A percentile compares a stretch with the other conserved stretches of the same genome.
Conservation (phyloP, 2,797 vertebrate genomes). For the Gymnothorax javanicus region DNA sequence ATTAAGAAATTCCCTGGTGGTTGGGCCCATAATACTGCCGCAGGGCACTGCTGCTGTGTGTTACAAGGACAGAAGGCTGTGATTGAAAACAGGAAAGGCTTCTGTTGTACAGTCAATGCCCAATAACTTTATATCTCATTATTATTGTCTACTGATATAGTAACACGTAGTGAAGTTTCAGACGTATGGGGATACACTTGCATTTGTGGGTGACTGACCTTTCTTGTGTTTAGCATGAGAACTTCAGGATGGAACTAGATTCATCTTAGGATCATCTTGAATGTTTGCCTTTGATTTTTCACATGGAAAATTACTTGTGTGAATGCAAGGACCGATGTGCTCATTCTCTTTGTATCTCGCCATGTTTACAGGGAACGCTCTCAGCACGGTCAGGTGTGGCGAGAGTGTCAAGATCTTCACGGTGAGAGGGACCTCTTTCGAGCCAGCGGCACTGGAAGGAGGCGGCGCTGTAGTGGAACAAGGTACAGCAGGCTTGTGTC, state of each 20-base stretch:
- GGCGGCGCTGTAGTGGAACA: constrained; percentile 82
- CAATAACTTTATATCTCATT: too few relatives aligned
- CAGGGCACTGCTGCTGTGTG: too few relatives aligned
- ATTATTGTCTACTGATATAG: too few relatives aligned
- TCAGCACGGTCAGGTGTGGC: constrained; percentile 92
- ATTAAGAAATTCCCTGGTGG: too few relatives aligned
- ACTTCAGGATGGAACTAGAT: constrained; percentile 8
- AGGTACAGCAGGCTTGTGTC: constrained; percentile 60
- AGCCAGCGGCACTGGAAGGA: constrained; percentile 79
- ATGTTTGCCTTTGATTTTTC: not conserved
- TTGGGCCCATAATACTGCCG: too few relatives aligned
- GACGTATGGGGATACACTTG: too few relatives aligned
- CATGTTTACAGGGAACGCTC: constrained; percentile 82
- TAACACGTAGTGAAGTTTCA: too few relatives aligned
- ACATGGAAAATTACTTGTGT: not conserved
- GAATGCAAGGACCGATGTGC: not conserved
- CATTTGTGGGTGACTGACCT: too few relatives aligned
- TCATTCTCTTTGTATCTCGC: not conserved
- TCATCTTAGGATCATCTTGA: not conserved
- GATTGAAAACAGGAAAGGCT: too few relatives aligned
- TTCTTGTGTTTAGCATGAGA: not conserved
- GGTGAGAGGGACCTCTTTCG: constrained; percentile 90
- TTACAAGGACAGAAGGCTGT: too few relatives aligned
- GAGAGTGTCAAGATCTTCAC: constrained; percentile 89
- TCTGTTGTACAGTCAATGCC: too few relatives aligned